Percentiles rank a stretch among this genome's conserved stretches.
These are phyloP conservation scores for Sandelia bainsii DNA, from an alignment of 2,797 vertebrate species.

Conservation along the genomic window DNA sequence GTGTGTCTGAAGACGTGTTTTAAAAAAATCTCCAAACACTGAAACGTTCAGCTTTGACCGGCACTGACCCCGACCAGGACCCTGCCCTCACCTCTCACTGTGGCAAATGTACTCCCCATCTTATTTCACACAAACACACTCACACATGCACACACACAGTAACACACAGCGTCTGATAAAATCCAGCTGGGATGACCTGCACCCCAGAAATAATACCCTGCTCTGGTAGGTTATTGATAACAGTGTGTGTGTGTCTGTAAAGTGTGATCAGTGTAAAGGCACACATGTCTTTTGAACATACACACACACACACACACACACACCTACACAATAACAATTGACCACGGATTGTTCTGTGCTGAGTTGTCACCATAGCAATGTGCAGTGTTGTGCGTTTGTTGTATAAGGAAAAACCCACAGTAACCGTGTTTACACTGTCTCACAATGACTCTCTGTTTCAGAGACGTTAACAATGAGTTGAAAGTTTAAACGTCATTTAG, in stretches of 20 bases:
- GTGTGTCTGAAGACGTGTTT: too few species aligned
- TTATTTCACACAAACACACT: conserved; percentile 8
- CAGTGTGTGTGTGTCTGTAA: too few species aligned
- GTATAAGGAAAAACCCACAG: neutral
- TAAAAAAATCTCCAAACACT: too few species aligned
- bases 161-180: conserved; percentile 31
- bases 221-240: neutral
- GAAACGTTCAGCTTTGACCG: conserved; percentile 49
- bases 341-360: neutral
- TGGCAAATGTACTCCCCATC: conserved; percentile 10
- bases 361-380: neutral
- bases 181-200: conserved; percentile 37
- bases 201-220: conserved; percentile 10
- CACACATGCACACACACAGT: conserved; percentile 18
- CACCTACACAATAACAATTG: neutral
- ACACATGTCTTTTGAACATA: neutral
- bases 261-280: too few species aligned
- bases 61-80: conserved; percentile 47
- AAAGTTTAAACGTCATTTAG: conserved; percentile 30
- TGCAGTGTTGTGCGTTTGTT: neutral
- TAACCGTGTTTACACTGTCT: conserved; percentile 19
- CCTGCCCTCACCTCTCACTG: conserved; percentile 39
- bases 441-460: conserved; percentile 8
- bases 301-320: conserved; percentile 9
- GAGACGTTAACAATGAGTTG: conserved; percentile 14